Percentiles rank a stretch among this genome's conserved stretches.
These are phyloP conservation scores for Malthinus seriepunctatus DNA, from an alignment of 2,888 invertebrate species.

Conservation along the genomic window DNA sequence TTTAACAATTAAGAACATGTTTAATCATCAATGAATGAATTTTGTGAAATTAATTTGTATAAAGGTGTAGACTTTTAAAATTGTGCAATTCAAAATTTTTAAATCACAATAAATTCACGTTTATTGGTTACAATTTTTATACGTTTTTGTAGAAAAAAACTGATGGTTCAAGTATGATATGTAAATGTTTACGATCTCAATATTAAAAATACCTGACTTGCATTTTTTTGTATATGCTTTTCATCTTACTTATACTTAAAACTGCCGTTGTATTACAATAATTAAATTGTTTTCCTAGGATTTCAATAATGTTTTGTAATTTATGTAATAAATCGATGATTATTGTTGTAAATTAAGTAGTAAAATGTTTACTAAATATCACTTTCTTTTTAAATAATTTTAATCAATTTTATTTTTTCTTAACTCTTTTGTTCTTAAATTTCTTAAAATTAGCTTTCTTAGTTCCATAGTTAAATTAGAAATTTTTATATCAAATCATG, in stretches of 20 bases:
- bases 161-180: constrained; percentile 8
- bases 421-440: too few relatives aligned
- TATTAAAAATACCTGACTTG: constrained; percentile 13
- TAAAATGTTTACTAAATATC: too few relatives aligned
- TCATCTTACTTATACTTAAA: not conserved
- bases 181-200: constrained; percentile 18
- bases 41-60: not conserved
- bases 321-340: too few relatives aligned
- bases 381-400: too few relatives aligned
- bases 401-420: too few relatives aligned
- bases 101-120: not conserved
- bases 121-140: constrained; percentile 14
- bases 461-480: too few relatives aligned
- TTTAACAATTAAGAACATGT: not conserved
- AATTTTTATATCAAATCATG: constrained; percentile 27
- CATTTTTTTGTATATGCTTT: constrained; percentile 13
- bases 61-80: not conserved
- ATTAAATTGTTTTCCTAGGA: not conserved
- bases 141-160: constrained; percentile 18
- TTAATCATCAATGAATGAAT: constrained; percentile 1
- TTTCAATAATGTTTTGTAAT: not conserved
- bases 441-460: too few relatives aligned
- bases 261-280: constrained; percentile 1
- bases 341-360: too few relatives aligned
- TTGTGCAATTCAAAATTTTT: not conserved